Conservation (phyloP, 2,797 vertebrate species). For the Oophaga sylvatica region DNA sequence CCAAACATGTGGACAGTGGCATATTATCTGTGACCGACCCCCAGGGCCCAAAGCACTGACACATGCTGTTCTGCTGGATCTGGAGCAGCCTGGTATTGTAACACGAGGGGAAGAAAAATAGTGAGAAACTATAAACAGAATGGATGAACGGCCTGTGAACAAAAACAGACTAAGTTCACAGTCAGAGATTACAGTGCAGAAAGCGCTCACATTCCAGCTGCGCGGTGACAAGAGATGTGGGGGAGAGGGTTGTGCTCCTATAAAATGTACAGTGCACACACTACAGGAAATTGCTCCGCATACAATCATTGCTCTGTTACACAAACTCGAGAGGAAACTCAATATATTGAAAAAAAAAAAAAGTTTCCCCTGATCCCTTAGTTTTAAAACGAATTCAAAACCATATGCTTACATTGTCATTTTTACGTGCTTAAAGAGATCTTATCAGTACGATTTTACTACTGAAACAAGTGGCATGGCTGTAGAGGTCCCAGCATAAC, state of each 20-base stretch:
- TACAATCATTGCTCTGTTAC: slow-evolving; percentile 7
- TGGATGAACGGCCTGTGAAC: slow-evolving; percentile 57
- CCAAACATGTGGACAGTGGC: slow-evolving; percentile 27
- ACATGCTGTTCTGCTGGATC: slow-evolving; percentile 31
- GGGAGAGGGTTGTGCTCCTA: slow-evolving; percentile 23
- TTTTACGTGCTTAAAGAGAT: too few relatives aligned
- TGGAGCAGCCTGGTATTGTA: not conserved
- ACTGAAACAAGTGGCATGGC: too few relatives aligned
- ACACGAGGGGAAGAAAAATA: slow-evolving; percentile 29
- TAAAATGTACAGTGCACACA: not conserved
- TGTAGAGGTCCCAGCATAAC: too few relatives aligned
- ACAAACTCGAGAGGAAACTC: not conserved
- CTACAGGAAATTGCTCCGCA: slow-evolving; percentile 29
- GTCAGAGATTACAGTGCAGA: slow-evolving; percentile 58
- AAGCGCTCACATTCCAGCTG: slow-evolving; percentile 53
- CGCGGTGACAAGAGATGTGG: slow-evolving; percentile 51
- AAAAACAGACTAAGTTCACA: slow-evolving; percentile 56
- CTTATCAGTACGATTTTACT: too few relatives aligned
- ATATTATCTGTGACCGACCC: slow-evolving; percentile 32
- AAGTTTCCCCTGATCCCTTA: not conserved
- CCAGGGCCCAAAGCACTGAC: slow-evolving; percentile 34
- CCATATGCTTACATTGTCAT: too few relatives aligned
- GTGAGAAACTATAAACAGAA: slow-evolving; percentile 61
- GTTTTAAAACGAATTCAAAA: not conserved
- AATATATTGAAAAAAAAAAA: not conserved